Conservation (phyloP, 2,888 invertebrate species). For the Chymomyza caudatula region DNA sequence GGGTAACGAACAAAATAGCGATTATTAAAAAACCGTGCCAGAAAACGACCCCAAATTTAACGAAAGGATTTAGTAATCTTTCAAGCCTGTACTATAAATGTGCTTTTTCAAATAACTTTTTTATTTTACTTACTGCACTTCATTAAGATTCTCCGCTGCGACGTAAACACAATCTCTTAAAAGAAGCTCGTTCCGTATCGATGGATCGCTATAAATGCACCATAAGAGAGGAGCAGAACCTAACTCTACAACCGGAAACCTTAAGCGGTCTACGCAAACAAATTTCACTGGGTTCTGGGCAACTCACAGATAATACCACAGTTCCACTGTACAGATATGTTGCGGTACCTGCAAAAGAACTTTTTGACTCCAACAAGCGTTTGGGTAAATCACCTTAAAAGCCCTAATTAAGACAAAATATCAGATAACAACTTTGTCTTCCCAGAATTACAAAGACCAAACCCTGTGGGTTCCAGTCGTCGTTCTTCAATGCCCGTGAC, state of each 20-base stretch:
- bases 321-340: background rate
- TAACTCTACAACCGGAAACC: slow-evolving; percentile 11
- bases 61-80: background rate
- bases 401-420: background rate
- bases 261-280: slow-evolving; percentile 32
- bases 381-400: slow-evolving; percentile 34
- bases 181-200: slow-evolving; percentile 65
- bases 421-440: background rate
- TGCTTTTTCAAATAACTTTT: background rate
- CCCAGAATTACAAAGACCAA: slow-evolving; percentile 19
- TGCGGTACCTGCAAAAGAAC: slow-evolving; percentile 2
- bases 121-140: background rate
- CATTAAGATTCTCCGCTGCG: slow-evolving; percentile 42
- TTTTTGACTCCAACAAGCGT: slow-evolving; percentile 16
- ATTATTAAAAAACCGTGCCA: too few relatives aligned
- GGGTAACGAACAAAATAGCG: too few relatives aligned
- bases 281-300: slow-evolving; percentile 29
- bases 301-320: slow-evolving; percentile 2
- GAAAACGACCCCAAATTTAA: too few relatives aligned
- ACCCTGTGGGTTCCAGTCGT: slow-evolving; percentile 38
- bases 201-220: slow-evolving; percentile 61
- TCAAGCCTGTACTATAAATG: background rate
- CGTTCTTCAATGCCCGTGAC: slow-evolving; percentile 68
- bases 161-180: slow-evolving; percentile 50
- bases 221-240: slow-evolving; percentile 13